These are phyloP conservation scores for Vespertilio murinus DNA, from an alignment of 2,797 vertebrate species.

Conservation along the genomic window DNA sequence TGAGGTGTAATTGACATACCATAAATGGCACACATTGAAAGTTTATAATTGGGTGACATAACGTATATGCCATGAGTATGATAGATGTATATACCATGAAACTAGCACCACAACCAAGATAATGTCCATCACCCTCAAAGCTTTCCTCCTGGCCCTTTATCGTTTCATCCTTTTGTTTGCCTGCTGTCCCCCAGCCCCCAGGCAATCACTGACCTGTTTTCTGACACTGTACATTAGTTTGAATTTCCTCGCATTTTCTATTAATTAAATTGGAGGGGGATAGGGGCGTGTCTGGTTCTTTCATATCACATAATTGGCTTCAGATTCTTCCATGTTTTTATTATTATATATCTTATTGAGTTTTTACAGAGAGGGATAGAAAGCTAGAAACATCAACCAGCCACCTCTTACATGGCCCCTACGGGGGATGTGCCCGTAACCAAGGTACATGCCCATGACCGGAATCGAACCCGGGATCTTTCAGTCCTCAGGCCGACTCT, in stretches of 20 bases:
- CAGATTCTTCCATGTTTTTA: background rate
- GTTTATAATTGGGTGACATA: too few relatives aligned
- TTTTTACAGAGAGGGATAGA: too few relatives aligned
- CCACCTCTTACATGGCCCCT: too few relatives aligned
- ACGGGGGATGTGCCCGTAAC: too few relatives aligned
- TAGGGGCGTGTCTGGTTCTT: background rate
- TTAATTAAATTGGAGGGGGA: background rate
- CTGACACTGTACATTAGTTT: background rate
- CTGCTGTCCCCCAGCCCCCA: background rate
- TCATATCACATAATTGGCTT: background rate
- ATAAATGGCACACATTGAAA: background rate
- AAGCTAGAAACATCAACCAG: too few relatives aligned
- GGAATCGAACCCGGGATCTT: too few relatives aligned
- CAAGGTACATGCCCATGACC: too few relatives aligned
- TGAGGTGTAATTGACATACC: background rate
- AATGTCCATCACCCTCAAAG: background rate
- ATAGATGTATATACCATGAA: rapidly evolving
- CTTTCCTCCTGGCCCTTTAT: background rate
- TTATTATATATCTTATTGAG: too few relatives aligned
- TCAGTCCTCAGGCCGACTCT: too few relatives aligned
- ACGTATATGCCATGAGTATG: background rate
- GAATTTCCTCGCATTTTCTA: background rate
- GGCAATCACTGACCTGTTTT: background rate
- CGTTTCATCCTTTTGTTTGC: background rate
- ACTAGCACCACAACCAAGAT: background rate